These are phyloP conservation scores for Phrynocephalus vlangalii DNA, from an alignment of 2,797 vertebrate species.

Conservation along the genomic window DNA sequence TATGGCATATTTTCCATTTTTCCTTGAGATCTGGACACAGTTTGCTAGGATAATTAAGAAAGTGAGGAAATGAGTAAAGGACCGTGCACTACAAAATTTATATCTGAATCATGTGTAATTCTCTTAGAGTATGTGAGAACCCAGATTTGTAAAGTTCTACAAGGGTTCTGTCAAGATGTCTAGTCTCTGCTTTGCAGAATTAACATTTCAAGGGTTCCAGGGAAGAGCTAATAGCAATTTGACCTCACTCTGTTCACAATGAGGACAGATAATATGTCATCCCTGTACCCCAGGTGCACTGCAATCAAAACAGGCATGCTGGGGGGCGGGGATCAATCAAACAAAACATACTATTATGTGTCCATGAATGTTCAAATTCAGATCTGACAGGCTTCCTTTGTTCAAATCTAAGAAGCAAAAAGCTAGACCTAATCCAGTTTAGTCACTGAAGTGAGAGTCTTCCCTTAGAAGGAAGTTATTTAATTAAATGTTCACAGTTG, in stretches of 20 bases:
- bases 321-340: not conserved
- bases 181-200: not conserved
- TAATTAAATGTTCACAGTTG: slow-evolving; percentile 64
- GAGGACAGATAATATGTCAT: too few relatives aligned
- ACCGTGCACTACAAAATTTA: not conserved
- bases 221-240: not conserved
- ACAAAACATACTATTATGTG: not conserved
- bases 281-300: not conserved
- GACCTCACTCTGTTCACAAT: not conserved
- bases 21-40: rapidly evolving
- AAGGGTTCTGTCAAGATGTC: not conserved
- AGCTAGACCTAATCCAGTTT: slow-evolving; percentile 24
- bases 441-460: slow-evolving; percentile 31
- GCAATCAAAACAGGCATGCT: not conserved
- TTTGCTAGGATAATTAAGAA: not conserved
- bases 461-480: slow-evolving; percentile 32
- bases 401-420: slow-evolving; percentile 37
- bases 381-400: slow-evolving; percentile 42
- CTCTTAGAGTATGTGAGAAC: not conserved
- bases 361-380: slow-evolving; percentile 5
- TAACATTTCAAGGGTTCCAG: not conserved
- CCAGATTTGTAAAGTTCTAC: not conserved
- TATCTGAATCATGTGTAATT: not conserved
- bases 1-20: rapidly evolving
- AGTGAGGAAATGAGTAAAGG: not conserved